Conservation (phyloP, 1,140 invertebrate genomes). For the Wiebesia pumilae region DNA sequence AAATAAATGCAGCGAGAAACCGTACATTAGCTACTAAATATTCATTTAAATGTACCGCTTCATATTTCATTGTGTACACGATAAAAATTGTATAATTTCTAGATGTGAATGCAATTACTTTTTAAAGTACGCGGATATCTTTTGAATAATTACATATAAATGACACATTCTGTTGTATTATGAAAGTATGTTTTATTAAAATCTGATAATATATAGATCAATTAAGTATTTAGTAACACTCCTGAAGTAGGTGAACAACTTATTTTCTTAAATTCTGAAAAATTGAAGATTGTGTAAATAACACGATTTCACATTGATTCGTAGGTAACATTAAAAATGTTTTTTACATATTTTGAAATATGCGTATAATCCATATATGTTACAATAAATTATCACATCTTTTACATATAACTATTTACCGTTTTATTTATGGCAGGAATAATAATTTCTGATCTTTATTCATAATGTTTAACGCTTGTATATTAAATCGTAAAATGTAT, state of each 20-base stretch:
- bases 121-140: not conserved
- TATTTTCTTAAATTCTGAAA: slow-evolving; percentile 29
- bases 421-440: not conserved
- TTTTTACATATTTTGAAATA: not conserved
- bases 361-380: not conserved
- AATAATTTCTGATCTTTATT: not conserved
- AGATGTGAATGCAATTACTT: not conserved
- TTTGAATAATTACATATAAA: not conserved
- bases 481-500: not conserved
- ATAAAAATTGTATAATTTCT: not conserved
- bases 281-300: slow-evolving; percentile 25
- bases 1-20: not conserved
- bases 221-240: slow-evolving; percentile 28
- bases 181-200: slow-evolving; percentile 15
- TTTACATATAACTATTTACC: not conserved
- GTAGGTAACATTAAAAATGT: not conserved
- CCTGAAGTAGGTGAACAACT: not conserved
- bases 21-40: not conserved
- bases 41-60: not conserved
- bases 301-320: slow-evolving; percentile 27
- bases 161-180: slow-evolving; percentile 16
- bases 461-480: not conserved
- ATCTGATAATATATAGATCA: slow-evolving; percentile 30
- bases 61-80: not conserved
- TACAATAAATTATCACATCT: not conserved